These are phyloP conservation scores for Thunnus maccoyii DNA, from an alignment of 2,113 vertebrate species.

Conservation along the genomic window DNA sequence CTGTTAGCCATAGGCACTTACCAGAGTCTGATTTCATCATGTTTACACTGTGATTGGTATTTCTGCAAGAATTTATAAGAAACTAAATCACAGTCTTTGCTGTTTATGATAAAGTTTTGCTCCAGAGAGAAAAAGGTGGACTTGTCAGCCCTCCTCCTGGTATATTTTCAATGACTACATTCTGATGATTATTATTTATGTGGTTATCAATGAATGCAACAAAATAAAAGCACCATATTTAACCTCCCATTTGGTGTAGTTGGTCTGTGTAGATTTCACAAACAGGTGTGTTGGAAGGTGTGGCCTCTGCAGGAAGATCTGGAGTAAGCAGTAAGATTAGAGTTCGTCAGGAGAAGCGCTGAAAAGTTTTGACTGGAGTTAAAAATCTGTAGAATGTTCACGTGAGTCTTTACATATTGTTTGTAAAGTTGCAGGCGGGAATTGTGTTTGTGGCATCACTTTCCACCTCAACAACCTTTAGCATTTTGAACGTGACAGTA, in stretches of 20 bases:
- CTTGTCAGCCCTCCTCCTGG: slow-evolving; percentile 50
- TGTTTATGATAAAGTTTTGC: slow-evolving; percentile 2
- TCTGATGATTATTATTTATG: neutral
- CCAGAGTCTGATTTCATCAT: slow-evolving; percentile 25
- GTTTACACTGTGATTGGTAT: slow-evolving; percentile 17
- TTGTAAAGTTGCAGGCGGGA: neutral
- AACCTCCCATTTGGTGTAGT: neutral
- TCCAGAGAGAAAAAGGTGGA: slow-evolving; percentile 52
- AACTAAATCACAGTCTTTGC: neutral
- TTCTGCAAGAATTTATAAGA: neutral
- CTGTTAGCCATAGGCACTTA: slow-evolving; percentile 36
- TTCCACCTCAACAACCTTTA: neutral
- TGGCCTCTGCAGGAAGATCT: slow-evolving; percentile 32
- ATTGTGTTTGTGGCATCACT: neutral
- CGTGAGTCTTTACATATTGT: slow-evolving; percentile 44
- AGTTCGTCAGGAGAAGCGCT: slow-evolving; percentile 7
- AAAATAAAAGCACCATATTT: slow-evolving; percentile 54
- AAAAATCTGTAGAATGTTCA: slow-evolving; percentile 26
- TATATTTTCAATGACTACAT: neutral
- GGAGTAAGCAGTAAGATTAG: neutral
- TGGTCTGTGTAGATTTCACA: slow-evolving; percentile 17
- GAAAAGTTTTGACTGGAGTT: slow-evolving; percentile 2
- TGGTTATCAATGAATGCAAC: slow-evolving; percentile 12
- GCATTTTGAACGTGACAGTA: neutral
- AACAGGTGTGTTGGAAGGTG: slow-evolving; percentile 66